Evolutionary conservation across 2,888 invertebrate species (phyloP).

Genomic region (Phortica okadai): DNA sequence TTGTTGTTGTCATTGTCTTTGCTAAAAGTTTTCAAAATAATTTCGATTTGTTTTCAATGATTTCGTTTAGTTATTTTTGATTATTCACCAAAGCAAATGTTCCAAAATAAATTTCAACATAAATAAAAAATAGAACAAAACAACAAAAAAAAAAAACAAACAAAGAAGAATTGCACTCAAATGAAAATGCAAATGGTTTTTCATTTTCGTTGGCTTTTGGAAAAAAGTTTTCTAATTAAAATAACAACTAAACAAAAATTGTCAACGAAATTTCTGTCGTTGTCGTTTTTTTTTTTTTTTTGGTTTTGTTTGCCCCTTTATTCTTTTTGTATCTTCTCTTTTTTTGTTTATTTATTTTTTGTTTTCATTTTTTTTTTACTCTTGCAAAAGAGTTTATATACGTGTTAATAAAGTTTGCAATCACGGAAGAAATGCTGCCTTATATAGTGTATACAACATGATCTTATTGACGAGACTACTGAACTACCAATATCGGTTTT

Average conservation of each 20-base stretch:
- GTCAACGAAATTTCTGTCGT: slow-evolving; percentile 54
- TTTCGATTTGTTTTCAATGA: not conserved
- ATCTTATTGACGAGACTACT: too few relatives aligned
- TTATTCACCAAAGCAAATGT: not conserved
- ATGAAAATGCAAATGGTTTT: slow-evolving; percentile 50
- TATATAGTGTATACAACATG: too few relatives aligned
- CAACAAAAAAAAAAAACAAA: slow-evolving; percentile 40
- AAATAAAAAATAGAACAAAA: slow-evolving; percentile 62
- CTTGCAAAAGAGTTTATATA: too few relatives aligned
- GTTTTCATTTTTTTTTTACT: too few relatives aligned
- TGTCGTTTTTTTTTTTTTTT: not conserved
- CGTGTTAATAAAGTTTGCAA: too few relatives aligned
- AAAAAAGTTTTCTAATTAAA: slow-evolving; percentile 70
- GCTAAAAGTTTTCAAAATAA: not conserved
- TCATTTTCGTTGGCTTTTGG: slow-evolving; percentile 59
- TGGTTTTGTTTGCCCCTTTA: too few relatives aligned
- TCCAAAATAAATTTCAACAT: not conserved
- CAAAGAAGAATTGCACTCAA: not conserved
- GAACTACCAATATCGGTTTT: too few relatives aligned
- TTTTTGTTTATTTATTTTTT: too few relatives aligned
- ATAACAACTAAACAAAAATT: slow-evolving; percentile 71
- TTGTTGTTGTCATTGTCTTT: not conserved
- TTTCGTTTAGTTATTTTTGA: not conserved
- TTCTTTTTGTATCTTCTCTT: too few relatives aligned
- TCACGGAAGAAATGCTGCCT: too few relatives aligned